phyloP scores from a whole-genome alignment of 2,888 invertebrate species.

The Andrena bicolor region DNA sequence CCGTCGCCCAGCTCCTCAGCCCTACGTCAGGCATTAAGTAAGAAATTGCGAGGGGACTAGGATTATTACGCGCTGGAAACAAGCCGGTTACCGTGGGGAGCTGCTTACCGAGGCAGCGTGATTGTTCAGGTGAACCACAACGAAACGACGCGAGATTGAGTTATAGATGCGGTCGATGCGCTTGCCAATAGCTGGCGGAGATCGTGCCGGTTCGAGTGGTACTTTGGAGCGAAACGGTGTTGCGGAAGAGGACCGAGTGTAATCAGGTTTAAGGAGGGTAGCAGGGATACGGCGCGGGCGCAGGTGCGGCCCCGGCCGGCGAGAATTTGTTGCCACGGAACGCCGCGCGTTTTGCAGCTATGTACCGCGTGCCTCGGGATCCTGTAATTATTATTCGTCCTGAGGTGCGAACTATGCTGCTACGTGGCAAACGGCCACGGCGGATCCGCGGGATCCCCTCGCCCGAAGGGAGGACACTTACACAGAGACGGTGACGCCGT shows the following conservation, averaged over 20 bases:
- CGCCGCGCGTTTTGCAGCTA: neutral
- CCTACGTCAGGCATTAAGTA: slow-evolving; percentile 37
- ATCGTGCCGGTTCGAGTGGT: slow-evolving; percentile 15
- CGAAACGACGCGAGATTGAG: slow-evolving; percentile 46
- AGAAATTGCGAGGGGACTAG: slow-evolving; percentile 62
- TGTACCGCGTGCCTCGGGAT: neutral
- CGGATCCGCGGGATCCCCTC: neutral
- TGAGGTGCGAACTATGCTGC: slow-evolving; percentile 1
- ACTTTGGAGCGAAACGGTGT: neutral
- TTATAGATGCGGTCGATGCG: slow-evolving; percentile 33
- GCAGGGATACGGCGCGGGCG: neutral
- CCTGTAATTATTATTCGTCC: slow-evolving; percentile 22
- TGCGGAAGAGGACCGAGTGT: slow-evolving; percentile 20
- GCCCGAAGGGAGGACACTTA: neutral
- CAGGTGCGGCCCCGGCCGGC: slow-evolving; percentile 28
- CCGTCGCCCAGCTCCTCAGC: neutral
- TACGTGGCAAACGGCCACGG: neutral
- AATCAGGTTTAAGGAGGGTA: slow-evolving; percentile 34
- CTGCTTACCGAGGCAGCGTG: slow-evolving; percentile 39
- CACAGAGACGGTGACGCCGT: neutral
- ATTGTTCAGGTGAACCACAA: slow-evolving; percentile 33
- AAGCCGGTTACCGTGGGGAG: slow-evolving; percentile 50
- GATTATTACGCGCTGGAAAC: slow-evolving; percentile 60
- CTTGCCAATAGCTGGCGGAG: slow-evolving; percentile 20
- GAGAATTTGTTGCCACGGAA: slow-evolving; percentile 15